phyloP scores from a whole-genome alignment of 2,888 invertebrate genomes.

The Eupithecia dodoneata region DNA sequence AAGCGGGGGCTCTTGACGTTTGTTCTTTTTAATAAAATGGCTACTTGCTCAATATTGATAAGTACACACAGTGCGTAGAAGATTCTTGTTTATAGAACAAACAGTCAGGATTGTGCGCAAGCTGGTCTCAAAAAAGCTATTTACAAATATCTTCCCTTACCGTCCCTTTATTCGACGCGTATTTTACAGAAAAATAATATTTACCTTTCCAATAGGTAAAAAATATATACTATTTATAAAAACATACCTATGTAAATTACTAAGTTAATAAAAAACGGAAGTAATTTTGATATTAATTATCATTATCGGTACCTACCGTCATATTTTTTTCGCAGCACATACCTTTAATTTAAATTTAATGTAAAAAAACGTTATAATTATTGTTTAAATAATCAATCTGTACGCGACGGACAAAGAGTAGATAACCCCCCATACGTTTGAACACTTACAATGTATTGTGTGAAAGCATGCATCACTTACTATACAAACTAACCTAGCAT shows the following conservation, averaged over 20 bases:
- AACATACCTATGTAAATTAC: too few species aligned
- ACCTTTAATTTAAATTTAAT: not conserved
- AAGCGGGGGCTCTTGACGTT: slow-evolving; percentile 3
- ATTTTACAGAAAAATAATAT: too few species aligned
- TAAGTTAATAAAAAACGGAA: not conserved
- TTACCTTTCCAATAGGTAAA: too few species aligned
- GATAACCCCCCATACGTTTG: slow-evolving; percentile 10
- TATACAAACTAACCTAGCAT: slow-evolving; percentile 42
- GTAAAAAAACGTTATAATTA: not conserved
- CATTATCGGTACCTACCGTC: not conserved
- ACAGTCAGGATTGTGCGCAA: slow-evolving; percentile 39
- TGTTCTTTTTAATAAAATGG: not conserved
- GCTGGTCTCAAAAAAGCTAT: slow-evolving; percentile 39
- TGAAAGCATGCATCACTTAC: slow-evolving; percentile 35
- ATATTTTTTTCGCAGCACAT: not conserved
- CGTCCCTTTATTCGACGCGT: not conserved
- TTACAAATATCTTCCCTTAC: slow-evolving; percentile 26
- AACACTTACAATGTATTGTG: slow-evolving; percentile 31
- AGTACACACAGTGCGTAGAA: slow-evolving; percentile 1
- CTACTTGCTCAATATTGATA: not conserved
- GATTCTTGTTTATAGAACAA: not conserved
- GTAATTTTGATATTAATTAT: not conserved
- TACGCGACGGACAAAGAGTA: not conserved
- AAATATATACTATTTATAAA: not conserved
- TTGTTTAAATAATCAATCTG: not conserved